Conservation (phyloP, 2,888 invertebrate genomes). For the Mesorhabditis spiculigera region DNA sequence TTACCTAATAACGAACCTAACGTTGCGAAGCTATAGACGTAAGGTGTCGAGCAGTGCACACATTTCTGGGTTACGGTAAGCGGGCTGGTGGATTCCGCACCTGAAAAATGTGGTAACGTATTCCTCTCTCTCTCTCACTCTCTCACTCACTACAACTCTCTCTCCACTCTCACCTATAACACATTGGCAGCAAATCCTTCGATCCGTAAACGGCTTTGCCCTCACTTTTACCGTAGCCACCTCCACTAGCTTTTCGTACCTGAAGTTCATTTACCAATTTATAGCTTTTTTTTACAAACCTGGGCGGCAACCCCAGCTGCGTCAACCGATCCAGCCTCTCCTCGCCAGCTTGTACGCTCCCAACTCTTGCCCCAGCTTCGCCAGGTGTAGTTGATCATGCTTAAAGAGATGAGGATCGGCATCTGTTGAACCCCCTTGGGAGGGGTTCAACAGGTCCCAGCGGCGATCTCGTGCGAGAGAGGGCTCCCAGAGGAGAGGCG, state of each 20-base stretch:
- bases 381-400: constrained; percentile 78
- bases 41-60: constrained; percentile 81
- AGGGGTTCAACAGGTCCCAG: too few relatives aligned
- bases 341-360: constrained; percentile 85
- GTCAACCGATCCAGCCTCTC: constrained; percentile 84
- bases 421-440: too few relatives aligned
- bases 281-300: constrained; percentile 66
- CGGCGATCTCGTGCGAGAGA: too few relatives aligned
- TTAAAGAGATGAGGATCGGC: too few relatives aligned
- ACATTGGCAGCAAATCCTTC: constrained; percentile 83
- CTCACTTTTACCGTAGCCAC: constrained; percentile 67
- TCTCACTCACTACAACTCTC: too few relatives aligned
- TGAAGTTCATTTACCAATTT: background rate
- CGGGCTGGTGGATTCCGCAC: constrained; percentile 88
- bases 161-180: constrained; percentile 76
- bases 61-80: constrained; percentile 70
- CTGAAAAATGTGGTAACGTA: constrained; percentile 26
- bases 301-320: constrained; percentile 73
- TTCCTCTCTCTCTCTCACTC: too few relatives aligned
- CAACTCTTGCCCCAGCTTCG: constrained; percentile 85
- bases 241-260: constrained; percentile 15
- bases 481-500: too few relatives aligned
- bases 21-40: constrained; percentile 85
- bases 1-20: constrained; percentile 71
- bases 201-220: constrained; percentile 79